A percentile compares a stretch with the other conserved stretches of the same genome.
Conservation (phyloP, 1,140 invertebrate species). For the Papilio aristodemus region DNA sequence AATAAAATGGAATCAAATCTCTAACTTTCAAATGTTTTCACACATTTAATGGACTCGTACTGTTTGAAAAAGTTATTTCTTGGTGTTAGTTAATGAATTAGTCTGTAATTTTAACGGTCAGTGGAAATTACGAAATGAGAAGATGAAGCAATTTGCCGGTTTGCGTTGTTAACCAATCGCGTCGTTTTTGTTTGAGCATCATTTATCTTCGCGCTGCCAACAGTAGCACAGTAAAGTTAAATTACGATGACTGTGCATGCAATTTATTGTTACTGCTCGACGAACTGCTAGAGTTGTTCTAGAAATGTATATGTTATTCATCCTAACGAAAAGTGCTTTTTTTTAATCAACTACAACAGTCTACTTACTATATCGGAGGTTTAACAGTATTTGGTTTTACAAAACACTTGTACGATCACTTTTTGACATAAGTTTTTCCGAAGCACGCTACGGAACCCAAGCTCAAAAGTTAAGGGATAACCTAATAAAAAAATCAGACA, state of each 20-base stretch:
- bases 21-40: no score
- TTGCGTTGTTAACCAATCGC: neutral
- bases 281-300: neutral
- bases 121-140: neutral
- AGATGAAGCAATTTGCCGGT: neutral
- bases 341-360: no score
- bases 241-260: conserved; percentile 10
- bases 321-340: no score
- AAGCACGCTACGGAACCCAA: neutral
- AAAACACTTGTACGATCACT: no score
- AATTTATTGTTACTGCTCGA: neutral
- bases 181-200: neutral
- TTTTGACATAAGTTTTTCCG: neutral
- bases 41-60: no score
- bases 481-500: conserved; percentile 23
- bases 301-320: neutral
- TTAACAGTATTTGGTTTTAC: no score
- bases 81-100: neutral
- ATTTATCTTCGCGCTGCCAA: conserved; percentile 5
- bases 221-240: conserved; percentile 2
- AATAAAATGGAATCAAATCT: no score
- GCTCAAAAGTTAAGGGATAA: conserved; percentile 13
- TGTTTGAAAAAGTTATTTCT: no score
- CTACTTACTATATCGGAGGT: no score
- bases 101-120: neutral